Conservation (phyloP, 2,888 invertebrate species). For the Heterodera filipjevi region DNA sequence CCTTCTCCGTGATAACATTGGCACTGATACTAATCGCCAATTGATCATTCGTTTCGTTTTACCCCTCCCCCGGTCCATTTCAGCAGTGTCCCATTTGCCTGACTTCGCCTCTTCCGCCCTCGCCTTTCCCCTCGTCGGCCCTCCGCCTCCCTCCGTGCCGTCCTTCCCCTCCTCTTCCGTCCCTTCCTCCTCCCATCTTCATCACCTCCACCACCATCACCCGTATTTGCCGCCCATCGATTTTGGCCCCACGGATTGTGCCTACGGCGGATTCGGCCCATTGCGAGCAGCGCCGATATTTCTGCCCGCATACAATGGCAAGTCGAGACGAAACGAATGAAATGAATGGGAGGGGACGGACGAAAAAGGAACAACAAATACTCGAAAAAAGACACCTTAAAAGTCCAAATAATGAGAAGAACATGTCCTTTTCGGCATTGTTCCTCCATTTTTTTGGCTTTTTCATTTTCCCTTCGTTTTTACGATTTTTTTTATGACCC, state of each 20-base stretch:
- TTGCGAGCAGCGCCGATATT: slow-evolving; percentile 1
- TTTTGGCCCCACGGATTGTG: slow-evolving; percentile 14
- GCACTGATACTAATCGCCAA: not conserved
- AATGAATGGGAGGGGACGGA: not conserved
- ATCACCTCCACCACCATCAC: not conserved
- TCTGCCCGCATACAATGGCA: slow-evolving; percentile 1
- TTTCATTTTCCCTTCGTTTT: too few relatives aligned
- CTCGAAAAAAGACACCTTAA: too few relatives aligned
- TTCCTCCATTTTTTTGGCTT: too few relatives aligned
- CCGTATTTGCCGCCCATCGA: slow-evolving; percentile 32
- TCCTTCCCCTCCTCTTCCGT: not conserved
- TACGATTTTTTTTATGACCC: too few relatives aligned
- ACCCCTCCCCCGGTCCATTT: too few relatives aligned
- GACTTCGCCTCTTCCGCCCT: slow-evolving; percentile 1
- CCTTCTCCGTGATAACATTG: not conserved
- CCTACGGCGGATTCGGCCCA: slow-evolving; percentile 5
- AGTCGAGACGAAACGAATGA: too few relatives aligned
- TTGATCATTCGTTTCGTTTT: not conserved
- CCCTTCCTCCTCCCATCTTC: slow-evolving; percentile 7
- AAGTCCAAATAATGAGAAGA: too few relatives aligned
- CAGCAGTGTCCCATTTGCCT: not conserved
- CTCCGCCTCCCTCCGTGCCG: slow-evolving; percentile 8
- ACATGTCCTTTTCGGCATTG: too few relatives aligned
- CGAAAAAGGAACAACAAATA: too few relatives aligned
- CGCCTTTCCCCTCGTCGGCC: not conserved